Conservation (phyloP, 1,140 invertebrate genomes). For the Bactericera cockerelli region DNA sequence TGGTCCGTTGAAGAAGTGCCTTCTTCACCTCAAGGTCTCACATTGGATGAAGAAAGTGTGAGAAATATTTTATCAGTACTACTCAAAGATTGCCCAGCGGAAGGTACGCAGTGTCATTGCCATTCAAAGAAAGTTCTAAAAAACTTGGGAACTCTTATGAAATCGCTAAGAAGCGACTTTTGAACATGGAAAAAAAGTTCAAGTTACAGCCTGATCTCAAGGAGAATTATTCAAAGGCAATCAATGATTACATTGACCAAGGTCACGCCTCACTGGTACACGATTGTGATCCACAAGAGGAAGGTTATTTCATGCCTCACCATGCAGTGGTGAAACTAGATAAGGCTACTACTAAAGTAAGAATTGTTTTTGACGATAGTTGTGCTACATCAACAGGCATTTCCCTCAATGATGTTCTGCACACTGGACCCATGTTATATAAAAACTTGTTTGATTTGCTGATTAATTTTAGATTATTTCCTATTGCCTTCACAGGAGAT, state of each 20-base stretch:
- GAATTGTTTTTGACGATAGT: constrained; percentile 28
- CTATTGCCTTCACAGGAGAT: constrained; percentile 26
- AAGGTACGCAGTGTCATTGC: constrained; percentile 25
- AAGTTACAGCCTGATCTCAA: constrained; percentile 20
- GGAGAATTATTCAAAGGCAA: constrained; percentile 24
- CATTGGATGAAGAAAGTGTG: too few relatives aligned
- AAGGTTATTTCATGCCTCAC: constrained; percentile 17
- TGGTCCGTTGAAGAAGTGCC: too few relatives aligned
- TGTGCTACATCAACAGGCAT: constrained; percentile 18
- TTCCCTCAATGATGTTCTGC: constrained; percentile 27
- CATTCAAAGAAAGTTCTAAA: constrained; percentile 19
- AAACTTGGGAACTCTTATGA: constrained; percentile 17
- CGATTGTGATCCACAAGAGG: constrained; percentile 14
- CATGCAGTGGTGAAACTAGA: constrained; percentile 10
- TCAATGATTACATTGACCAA: constrained; percentile 27
- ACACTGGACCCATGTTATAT: constrained; percentile 21
- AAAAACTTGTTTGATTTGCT: constrained; percentile 24
- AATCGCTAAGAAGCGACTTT: constrained; percentile 17
- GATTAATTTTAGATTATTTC: constrained; percentile 23
- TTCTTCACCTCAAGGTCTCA: too few relatives aligned
- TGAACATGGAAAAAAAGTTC: constrained; percentile 20
- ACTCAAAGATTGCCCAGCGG: too few relatives aligned
- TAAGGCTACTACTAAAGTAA: constrained; percentile 21
- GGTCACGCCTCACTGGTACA: constrained; percentile 24
- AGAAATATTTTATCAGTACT: too few relatives aligned